Conservation (phyloP, 2,888 invertebrate genomes). For the Strigamia maritima region DNA sequence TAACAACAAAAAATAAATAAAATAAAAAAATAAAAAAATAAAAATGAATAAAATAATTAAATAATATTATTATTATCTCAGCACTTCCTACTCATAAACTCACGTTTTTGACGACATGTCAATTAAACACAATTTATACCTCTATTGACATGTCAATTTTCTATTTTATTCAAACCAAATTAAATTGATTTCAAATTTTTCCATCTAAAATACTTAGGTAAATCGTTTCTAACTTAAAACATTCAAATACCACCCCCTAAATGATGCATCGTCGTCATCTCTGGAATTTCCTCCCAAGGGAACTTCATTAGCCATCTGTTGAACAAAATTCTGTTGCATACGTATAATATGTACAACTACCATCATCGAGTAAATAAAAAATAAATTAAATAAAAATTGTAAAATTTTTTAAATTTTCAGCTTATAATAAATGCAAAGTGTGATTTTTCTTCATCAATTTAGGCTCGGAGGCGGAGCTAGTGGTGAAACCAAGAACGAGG, state of each 20-base stretch:
- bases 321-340: slow-evolving; percentile 20
- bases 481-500: not conserved
- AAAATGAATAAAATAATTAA: too few species aligned
- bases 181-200: too few species aligned
- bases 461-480: not conserved
- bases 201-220: not conserved
- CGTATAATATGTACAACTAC: not conserved
- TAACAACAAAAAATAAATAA: not conserved
- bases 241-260: slow-evolving; percentile 24
- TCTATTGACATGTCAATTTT: not conserved
- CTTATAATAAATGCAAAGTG: not conserved
- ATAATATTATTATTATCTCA: too few species aligned
- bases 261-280: slow-evolving; percentile 32
- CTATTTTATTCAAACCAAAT: not conserved
- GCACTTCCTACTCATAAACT: not conserved
- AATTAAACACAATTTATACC: not conserved
- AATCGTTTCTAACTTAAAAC: not conserved
- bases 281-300: slow-evolving; percentile 31
- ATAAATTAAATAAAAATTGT: not conserved
- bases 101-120: not conserved
- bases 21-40: not conserved
- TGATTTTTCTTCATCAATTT: not conserved
- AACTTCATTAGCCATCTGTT: slow-evolving; percentile 34
- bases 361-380: slow-evolving; percentile 4
- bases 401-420: not conserved